Evolutionary conservation across 2,113 vertebrate genomes (phyloP).

Genomic region (Hoplias malabaricus): DNA sequence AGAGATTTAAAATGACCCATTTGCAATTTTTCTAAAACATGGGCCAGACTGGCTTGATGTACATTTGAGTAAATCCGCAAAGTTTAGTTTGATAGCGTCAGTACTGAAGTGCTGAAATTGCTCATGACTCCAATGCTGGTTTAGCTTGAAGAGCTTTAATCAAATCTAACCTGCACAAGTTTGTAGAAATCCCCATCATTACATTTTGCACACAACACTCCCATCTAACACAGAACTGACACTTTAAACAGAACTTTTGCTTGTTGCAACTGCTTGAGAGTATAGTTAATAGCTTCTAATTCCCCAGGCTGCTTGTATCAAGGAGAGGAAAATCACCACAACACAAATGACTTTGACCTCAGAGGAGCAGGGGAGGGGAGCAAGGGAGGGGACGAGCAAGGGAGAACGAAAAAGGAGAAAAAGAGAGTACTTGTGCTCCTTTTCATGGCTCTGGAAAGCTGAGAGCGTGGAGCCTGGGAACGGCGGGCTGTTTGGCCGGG

Average conservation of each 20-base stretch:
- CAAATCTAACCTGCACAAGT: not conserved
- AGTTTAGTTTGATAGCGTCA: not conserved
- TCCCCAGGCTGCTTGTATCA: slow-evolving; percentile 43
- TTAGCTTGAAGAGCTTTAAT: not conserved
- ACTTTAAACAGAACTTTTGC: not conserved
- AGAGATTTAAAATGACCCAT: too few species aligned
- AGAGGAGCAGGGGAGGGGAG: slow-evolving; percentile 43
- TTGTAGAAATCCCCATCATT: not conserved
- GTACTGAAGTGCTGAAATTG: not conserved
- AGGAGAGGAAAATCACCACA: slow-evolving; percentile 57
- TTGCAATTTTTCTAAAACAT: not conserved
- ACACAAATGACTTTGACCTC: slow-evolving; percentile 63
- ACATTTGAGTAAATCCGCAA: not conserved
- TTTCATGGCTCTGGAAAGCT: slow-evolving; percentile 65
- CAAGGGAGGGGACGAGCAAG: slow-evolving; percentile 6
- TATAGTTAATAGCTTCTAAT: slow-evolving; percentile 21
- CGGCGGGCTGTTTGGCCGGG: slow-evolving; percentile 62
- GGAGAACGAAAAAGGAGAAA: slow-evolving; percentile 47
- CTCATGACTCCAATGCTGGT: not conserved
- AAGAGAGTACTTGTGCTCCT: slow-evolving; percentile 65
- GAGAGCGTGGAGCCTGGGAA: slow-evolving; percentile 75
- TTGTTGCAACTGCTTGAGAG: not conserved
- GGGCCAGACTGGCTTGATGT: not conserved
- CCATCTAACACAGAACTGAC: not conserved
- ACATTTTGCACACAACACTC: not conserved